Evolutionary conservation across 2,797 vertebrate species (phyloP).

Genomic region (Tolypeutes matacus): DNA sequence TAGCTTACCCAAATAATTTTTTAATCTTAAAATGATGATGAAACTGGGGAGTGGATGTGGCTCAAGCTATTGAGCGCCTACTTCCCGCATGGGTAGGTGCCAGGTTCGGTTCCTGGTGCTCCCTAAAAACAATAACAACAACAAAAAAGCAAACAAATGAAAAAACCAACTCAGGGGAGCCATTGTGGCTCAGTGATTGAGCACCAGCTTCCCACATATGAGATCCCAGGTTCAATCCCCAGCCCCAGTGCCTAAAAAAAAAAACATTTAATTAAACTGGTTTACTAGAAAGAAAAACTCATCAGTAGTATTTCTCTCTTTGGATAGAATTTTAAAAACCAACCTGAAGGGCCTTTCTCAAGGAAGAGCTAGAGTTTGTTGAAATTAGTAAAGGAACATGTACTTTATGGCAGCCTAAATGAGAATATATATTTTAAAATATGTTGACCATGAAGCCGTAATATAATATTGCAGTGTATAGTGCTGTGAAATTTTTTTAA

Average conservation of each 20-base stretch:
- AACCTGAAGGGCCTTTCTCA: not conserved
- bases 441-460: slow-evolving; percentile 1
- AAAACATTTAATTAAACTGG: not conserved
- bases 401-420: slow-evolving; percentile 49
- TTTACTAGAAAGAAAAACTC: not conserved
- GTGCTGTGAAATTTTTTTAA: not conserved
- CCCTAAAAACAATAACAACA: too few species aligned
- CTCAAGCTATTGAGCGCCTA: too few species aligned
- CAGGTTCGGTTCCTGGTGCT: too few species aligned
- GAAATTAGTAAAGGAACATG: slow-evolving; percentile 9
- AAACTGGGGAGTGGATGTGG: too few species aligned
- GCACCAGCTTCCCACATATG: too few species aligned
- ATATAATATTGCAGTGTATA: not conserved
- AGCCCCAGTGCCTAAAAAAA: not conserved
- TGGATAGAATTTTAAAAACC: not conserved
- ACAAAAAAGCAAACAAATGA: too few species aligned
- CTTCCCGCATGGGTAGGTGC: too few species aligned
- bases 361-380: slow-evolving; percentile 4
- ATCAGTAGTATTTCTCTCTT: not conserved
- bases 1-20: slow-evolving; percentile 15
- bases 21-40: not conserved
- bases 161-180: too few species aligned
- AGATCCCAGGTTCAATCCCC: too few species aligned
- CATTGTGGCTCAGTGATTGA: too few species aligned
- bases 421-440: slow-evolving; percentile 48